A percentile compares a stretch with the other conserved stretches of the same genome.
Conservation (phyloP, 1,140 invertebrate species). For the Hylaeus volcanicus region DNA sequence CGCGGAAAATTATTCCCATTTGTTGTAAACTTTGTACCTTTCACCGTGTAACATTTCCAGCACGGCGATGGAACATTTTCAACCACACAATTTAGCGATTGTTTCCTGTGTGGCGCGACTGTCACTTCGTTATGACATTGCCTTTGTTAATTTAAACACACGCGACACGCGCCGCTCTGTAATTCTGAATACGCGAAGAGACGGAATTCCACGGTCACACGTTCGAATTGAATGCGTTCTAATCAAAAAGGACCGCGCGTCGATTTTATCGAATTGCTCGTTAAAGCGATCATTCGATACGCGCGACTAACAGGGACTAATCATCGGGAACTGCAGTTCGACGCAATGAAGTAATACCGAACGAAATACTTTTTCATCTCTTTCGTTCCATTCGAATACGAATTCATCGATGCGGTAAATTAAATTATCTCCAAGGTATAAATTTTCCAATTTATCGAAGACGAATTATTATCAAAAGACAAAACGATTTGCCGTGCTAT, state of each 20-base stretch:
- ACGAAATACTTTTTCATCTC: too few species aligned
- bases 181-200: constrained; percentile 22
- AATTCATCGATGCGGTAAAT: too few species aligned
- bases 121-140: constrained; percentile 42
- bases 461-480: too few species aligned
- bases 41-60: constrained; percentile 1
- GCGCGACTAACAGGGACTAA: constrained; percentile 7
- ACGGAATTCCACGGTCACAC: not conserved
- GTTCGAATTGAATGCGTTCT: constrained; percentile 26
- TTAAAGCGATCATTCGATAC: constrained; percentile 15
- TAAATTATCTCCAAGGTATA: too few species aligned
- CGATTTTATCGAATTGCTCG: constrained; percentile 31
- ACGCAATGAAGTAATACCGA: not conserved
- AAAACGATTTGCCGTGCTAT: too few species aligned
- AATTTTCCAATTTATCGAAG: too few species aligned
- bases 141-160: constrained; percentile 47
- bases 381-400: too few species aligned
- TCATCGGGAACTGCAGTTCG: not conserved
- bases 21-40: too few species aligned
- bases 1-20: not conserved
- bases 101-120: constrained; percentile 6
- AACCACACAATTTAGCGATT: constrained; percentile 29
- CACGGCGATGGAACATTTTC: constrained; percentile 22
- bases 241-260: constrained; percentile 41
- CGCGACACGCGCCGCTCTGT: constrained; percentile 19